Conservation (phyloP, 2,888 invertebrate species). For the Fabriciana adippe region DNA sequence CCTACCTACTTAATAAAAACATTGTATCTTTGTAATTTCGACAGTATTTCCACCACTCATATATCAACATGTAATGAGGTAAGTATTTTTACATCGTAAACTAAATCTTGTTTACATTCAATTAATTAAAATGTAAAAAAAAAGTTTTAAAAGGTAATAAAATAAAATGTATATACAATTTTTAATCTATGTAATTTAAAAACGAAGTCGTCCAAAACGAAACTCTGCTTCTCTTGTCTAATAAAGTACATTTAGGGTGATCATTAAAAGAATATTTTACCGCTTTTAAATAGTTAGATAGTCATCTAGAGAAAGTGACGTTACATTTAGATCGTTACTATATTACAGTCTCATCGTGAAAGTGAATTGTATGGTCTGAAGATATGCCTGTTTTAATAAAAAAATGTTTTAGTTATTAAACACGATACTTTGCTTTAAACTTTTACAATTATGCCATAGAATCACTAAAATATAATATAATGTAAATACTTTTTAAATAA, state of each 20-base stretch:
- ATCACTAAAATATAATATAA: too few relatives aligned
- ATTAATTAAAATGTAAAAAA: constrained; percentile 74
- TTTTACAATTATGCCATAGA: too few relatives aligned
- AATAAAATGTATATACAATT: constrained; percentile 69
- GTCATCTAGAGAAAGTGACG: constrained; percentile 77
- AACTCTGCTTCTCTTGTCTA: constrained; percentile 58
- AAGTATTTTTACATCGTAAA: constrained; percentile 59
- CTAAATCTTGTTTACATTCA: constrained; percentile 69
- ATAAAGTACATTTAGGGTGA: constrained; percentile 71
- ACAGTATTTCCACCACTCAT: too few relatives aligned
- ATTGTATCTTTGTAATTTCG: too few relatives aligned
- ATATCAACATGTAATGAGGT: too few relatives aligned
- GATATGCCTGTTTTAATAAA: constrained; percentile 13
- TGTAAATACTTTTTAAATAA: too few relatives aligned
- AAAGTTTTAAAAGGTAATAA: constrained; percentile 63
- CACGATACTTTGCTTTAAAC: neutral
- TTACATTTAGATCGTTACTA: constrained; percentile 71
- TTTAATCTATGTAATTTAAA: constrained; percentile 68
- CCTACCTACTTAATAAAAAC: too few relatives aligned
- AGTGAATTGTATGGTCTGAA: constrained; percentile 54
- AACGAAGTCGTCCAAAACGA: constrained; percentile 49
- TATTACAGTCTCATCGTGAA: constrained; percentile 55
- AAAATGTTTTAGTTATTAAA: neutral
- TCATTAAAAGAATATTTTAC: constrained; percentile 80
- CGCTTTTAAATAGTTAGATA: constrained; percentile 79